A percentile compares a stretch with the other conserved stretches of the same genome.
Evolutionary conservation across 2,888 invertebrate species (phyloP).

Genomic region (Steinernema hermaphroditum): DNA sequence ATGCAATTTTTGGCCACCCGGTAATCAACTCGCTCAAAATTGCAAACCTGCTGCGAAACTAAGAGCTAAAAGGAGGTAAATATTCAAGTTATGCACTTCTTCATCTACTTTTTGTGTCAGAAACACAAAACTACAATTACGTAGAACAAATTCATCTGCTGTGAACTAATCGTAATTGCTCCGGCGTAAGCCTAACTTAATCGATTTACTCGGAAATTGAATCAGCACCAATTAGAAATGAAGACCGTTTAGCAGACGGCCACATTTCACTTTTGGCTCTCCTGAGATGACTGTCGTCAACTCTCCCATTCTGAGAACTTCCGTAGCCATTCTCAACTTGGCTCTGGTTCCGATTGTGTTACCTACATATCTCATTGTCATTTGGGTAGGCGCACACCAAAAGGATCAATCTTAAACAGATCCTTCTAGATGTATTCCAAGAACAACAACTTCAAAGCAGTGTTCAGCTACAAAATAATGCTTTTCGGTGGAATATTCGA

Average conservation of each 20-base stretch:
- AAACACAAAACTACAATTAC: too few relatives aligned
- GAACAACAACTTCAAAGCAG: background rate
- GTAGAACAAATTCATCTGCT: too few relatives aligned
- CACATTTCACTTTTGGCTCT: background rate
- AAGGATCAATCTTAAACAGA: background rate
- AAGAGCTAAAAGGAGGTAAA: too few relatives aligned
- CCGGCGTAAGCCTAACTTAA: too few relatives aligned
- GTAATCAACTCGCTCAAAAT: too few relatives aligned
- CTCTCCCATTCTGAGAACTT: background rate
- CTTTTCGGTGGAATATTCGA: background rate
- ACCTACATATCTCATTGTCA: background rate
- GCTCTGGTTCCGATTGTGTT: background rate
- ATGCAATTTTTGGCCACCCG: too few relatives aligned
- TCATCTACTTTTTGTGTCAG: too few relatives aligned
- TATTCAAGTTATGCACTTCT: too few relatives aligned
- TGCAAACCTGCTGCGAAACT: too few relatives aligned
- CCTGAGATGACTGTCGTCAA: background rate
- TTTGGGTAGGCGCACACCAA: background rate
- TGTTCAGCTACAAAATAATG: conserved; percentile 21
- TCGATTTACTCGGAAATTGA: too few relatives aligned
- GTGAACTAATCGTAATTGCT: too few relatives aligned
- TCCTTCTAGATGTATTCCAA: background rate
- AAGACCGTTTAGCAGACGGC: background rate
- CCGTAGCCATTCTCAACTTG: background rate
- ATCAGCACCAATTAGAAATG: too few relatives aligned